A percentile compares a stretch with the other conserved stretches of the same genome.
Conservation (phyloP, 2,888 invertebrate genomes). For the Drosophila siamana region DNA sequence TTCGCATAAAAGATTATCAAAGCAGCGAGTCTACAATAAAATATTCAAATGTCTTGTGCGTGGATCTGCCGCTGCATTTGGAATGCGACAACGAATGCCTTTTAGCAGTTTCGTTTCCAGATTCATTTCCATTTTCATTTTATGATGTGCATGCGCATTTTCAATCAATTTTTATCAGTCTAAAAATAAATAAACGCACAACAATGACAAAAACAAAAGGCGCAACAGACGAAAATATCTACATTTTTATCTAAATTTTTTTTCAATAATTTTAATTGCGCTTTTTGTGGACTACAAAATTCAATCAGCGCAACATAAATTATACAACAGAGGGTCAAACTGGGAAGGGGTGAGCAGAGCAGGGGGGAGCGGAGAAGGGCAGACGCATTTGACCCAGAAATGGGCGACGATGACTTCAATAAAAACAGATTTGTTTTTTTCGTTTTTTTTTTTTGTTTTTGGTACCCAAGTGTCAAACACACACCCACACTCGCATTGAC, state of each 20-base stretch:
- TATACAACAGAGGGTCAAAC: constrained; percentile 44
- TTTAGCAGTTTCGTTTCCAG: constrained; percentile 44
- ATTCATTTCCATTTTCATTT: constrained; percentile 36
- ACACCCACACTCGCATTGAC: constrained; percentile 31
- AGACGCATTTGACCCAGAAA: constrained; percentile 68
- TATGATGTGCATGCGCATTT: constrained; percentile 43
- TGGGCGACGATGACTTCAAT: constrained; percentile 61
- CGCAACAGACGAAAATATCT: constrained; percentile 33
- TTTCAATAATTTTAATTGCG: constrained; percentile 76
- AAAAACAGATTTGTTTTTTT: constrained; percentile 61
- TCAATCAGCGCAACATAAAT: constrained; percentile 76
- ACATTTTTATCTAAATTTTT: constrained; percentile 41
- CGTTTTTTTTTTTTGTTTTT: constrained; percentile 18
- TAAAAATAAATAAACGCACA: constrained; percentile 5
- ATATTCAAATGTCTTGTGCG: constrained; percentile 26
- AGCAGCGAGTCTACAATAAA: constrained; percentile 9
- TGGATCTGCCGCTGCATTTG: constrained; percentile 12
- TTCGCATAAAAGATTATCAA: constrained; percentile 44
- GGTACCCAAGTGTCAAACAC: constrained; percentile 40
- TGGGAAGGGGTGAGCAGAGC: not conserved
- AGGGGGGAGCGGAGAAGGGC: not conserved
- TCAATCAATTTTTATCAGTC: constrained; percentile 40
- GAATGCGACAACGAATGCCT: constrained; percentile 51
- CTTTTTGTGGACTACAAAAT: constrained; percentile 67
- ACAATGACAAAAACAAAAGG: constrained; percentile 17